Evolutionary conservation across 2,797 vertebrate genomes (phyloP), one percentile per base, ranked within the genome.

Genomic region (Acanthis flammea): DNA sequence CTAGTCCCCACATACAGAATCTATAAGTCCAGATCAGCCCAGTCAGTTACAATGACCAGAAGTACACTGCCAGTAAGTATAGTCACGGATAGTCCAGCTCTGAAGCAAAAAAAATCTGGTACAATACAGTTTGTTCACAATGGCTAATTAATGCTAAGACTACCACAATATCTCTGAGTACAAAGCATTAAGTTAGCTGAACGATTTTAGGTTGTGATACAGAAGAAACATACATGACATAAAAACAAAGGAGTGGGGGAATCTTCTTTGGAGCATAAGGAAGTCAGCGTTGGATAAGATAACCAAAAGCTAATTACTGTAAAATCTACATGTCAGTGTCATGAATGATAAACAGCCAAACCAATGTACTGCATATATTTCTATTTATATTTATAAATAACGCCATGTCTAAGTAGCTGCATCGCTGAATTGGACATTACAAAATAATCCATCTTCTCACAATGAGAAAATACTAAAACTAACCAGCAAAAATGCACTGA

Each of bases 181-280:
- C 87, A 95, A 94, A 97, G 96, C 92, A 97, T 95, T 94, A 96
- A 95, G 84, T 87, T 94, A 96, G 96, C 91, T 48, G 72, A 76
- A 90, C 9, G 6, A 71, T 62, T 89, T 54, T 47, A 68, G 80
- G 61, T 71, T 70, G 39, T 67, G 90, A 92, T 94, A 95, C 90
- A 90, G 86, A 94, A 96, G 79, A 80, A 97, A 97, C 79, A 33
- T 58, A 41, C 12, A 47, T n/a, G 72, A 95, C 93, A 82, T 58
- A 82, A 95, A 95, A 96, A 96, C 80, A 76, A 90, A 92, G 73
- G 92, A 44, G 48, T 42, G 55, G 60, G 58, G 79, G 25, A 91
- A 86, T 90, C 60, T 85, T 97, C 97, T 97, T 96, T 97, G 97
- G 97, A 97, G 96, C 90, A 3, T 90, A 95, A 93, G 78, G 86